Conservation (phyloP, 2,113 vertebrate species). For the Heptranchias perlo region DNA sequence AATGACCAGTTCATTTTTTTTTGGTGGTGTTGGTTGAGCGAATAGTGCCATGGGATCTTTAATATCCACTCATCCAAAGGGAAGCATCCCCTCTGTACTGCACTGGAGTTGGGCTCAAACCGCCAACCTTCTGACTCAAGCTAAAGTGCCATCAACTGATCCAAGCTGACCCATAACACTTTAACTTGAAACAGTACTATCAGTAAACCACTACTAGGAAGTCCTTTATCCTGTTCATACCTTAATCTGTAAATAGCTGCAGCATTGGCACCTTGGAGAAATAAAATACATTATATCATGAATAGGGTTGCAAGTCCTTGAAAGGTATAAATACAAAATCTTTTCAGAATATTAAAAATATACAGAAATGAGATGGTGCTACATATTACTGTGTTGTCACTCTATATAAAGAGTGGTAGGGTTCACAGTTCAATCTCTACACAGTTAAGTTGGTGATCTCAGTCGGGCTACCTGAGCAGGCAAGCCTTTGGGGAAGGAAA, state of each 20-base stretch:
- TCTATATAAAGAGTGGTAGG: background rate
- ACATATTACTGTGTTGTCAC: background rate
- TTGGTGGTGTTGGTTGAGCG: background rate
- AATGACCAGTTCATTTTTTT: constrained; percentile 8
- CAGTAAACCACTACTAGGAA: background rate
- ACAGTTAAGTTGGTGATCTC: background rate
- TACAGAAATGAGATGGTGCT: background rate
- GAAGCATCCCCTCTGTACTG: background rate
- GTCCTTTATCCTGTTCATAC: background rate
- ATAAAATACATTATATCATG: background rate
- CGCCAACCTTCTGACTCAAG: background rate
- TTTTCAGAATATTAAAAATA: background rate
- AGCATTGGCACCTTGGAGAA: background rate
- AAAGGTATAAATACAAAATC: background rate
- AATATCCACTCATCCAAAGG: background rate
- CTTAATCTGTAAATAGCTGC: background rate
- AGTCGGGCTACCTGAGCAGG: background rate
- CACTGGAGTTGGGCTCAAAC: background rate
- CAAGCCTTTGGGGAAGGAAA: background rate
- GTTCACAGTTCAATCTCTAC: background rate
- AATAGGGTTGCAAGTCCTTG: background rate
- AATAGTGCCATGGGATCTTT: constrained; percentile 4
- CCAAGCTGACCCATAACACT: background rate
- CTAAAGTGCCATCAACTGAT: background rate
- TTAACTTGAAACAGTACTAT: background rate